Evolutionary conservation across 2,888 invertebrate species (phyloP).

Genomic region (Eudemis profundana): DNA sequence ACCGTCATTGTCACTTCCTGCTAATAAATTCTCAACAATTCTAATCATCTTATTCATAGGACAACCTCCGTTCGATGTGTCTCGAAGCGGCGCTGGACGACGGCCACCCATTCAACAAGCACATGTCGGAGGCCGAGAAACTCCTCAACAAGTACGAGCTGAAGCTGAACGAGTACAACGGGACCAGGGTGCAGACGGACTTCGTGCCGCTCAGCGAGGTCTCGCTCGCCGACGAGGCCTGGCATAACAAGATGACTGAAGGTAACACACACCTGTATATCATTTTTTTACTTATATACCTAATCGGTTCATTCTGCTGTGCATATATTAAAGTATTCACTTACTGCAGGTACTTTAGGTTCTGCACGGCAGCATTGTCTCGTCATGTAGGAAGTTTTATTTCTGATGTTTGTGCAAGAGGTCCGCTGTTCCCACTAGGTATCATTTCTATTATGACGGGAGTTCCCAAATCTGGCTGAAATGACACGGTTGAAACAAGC

Average conservation of each 20-base stretch:
- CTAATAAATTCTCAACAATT: not conserved
- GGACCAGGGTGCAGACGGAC: conserved; percentile 68
- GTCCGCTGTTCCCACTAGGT: too few species aligned
- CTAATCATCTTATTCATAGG: conserved; percentile 55
- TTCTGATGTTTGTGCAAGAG: too few species aligned
- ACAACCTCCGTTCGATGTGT: conserved; percentile 69
- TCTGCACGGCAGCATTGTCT: too few species aligned
- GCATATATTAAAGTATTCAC: too few species aligned
- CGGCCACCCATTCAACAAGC: conserved; percentile 71
- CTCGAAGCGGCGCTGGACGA: conserved; percentile 62
- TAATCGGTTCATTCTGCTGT: too few species aligned
- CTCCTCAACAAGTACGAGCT: conserved; percentile 84
- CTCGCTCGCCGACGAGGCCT: conserved; percentile 78
- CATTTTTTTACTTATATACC: too few species aligned
- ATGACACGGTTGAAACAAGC: too few species aligned
- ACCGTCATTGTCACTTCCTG: not conserved
- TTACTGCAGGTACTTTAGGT: too few species aligned
- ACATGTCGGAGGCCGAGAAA: conserved; percentile 81
- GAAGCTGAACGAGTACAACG: conserved; percentile 82
- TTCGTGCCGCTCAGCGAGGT: conserved; percentile 75
- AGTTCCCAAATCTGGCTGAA: too few species aligned
- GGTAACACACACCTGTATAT: too few species aligned
- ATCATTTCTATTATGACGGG: too few species aligned
- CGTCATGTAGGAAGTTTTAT: too few species aligned
- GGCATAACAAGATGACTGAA: conserved; percentile 80